Evolutionary conservation across 2,888 invertebrate species (phyloP).

Genomic region (Phania funesta): DNA sequence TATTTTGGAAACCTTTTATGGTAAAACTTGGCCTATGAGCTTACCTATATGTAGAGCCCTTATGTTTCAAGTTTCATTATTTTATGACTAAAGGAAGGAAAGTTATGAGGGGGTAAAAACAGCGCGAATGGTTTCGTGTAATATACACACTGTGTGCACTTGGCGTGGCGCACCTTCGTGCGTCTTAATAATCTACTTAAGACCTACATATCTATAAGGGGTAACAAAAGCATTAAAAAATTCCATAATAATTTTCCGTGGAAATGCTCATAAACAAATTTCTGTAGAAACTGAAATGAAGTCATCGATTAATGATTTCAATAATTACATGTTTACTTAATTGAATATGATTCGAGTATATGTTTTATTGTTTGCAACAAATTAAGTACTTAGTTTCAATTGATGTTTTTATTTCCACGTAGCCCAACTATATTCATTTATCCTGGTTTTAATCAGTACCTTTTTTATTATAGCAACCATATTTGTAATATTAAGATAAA

Average conservation of each 20-base stretch:
- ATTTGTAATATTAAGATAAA: slow-evolving; percentile 6
- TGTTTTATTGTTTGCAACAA: neutral
- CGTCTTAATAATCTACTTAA: too few species aligned
- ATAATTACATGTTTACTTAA: slow-evolving; percentile 3
- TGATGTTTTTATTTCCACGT: slow-evolving; percentile 6
- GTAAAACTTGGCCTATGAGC: too few species aligned
- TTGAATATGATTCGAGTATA: neutral
- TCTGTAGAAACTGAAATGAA: slow-evolving; percentile 8
- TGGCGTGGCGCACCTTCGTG: too few species aligned
- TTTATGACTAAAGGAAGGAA: too few species aligned
- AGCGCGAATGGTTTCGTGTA: too few species aligned
- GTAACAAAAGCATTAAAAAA: too few species aligned
- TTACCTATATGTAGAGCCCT: too few species aligned
- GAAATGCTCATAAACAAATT: neutral
- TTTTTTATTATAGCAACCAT: neutral
- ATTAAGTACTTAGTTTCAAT: neutral
- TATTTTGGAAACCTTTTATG: too few species aligned
- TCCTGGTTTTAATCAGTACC: slow-evolving; percentile 36
- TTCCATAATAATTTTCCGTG: neutral
- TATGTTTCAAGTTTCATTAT: too few species aligned
- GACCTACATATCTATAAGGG: too few species aligned
- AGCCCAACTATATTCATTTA: slow-evolving; percentile 24
- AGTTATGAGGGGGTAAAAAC: too few species aligned
- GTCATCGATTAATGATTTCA: slow-evolving; percentile 32
- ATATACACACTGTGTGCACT: too few species aligned